These are phyloP conservation scores for Timema podura DNA, from an alignment of 2,888 invertebrate species.

Conservation along the genomic window DNA sequence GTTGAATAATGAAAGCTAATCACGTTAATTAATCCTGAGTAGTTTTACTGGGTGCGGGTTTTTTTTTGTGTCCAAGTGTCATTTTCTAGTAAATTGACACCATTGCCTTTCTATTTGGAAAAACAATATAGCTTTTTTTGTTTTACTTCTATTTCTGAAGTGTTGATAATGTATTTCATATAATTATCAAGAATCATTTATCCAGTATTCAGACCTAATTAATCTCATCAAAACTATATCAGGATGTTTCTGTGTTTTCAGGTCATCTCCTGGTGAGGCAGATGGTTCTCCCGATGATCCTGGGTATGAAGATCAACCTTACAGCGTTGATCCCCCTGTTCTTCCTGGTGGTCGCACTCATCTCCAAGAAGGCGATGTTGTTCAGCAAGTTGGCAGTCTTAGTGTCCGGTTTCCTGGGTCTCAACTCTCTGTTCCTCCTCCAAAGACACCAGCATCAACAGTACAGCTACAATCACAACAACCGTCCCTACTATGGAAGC, in stretches of 20 bases:
- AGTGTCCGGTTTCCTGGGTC: constrained; percentile 63
- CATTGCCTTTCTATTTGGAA: too few relatives aligned
- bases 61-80: too few relatives aligned
- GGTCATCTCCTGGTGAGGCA: constrained; percentile 67
- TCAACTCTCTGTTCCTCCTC: constrained; percentile 36
- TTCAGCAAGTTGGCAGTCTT: constrained; percentile 70
- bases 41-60: too few relatives aligned
- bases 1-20: too few relatives aligned
- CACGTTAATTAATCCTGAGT: too few relatives aligned
- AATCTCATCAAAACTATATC: too few relatives aligned
- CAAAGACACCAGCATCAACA: constrained; percentile 19
- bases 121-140: too few relatives aligned
- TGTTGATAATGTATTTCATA: too few relatives aligned
- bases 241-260: constrained; percentile 46
- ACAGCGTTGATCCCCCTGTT: constrained; percentile 69
- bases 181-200: too few relatives aligned
- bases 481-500: neutral
- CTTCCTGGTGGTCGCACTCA: constrained; percentile 63
- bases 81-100: too few relatives aligned
- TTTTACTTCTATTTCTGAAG: too few relatives aligned
- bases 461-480: neutral
- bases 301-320: constrained; percentile 76
- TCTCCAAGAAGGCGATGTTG: constrained; percentile 73
- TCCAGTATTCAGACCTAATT: too few relatives aligned
- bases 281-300: constrained; percentile 69